phyloP scores from a whole-genome alignment of 2,797 vertebrate genomes.

The Chrysolophus pictus region DNA sequence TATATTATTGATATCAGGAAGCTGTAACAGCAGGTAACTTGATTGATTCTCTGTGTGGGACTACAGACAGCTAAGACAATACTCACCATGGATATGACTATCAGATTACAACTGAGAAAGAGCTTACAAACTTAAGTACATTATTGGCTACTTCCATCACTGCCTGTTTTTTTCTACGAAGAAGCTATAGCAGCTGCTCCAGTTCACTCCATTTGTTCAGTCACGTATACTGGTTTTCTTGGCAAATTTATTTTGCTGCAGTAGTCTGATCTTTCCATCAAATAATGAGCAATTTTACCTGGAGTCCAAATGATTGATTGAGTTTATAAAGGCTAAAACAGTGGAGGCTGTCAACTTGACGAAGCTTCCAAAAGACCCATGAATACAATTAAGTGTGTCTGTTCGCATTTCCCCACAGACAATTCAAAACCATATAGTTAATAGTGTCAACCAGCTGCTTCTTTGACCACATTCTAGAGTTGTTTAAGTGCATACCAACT shows the following conservation, averaged over 20 bases:
- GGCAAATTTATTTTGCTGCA: neutral
- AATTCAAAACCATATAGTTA: neutral
- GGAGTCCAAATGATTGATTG: neutral
- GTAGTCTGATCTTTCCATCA: neutral
- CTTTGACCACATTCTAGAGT: neutral
- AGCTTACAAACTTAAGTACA: neutral
- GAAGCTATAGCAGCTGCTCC: neutral
- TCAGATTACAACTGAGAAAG: neutral
- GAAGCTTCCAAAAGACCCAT: neutral
- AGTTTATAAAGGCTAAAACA: neutral
- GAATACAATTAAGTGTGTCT: neutral
- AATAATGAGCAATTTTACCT: neutral
- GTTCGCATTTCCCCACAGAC: neutral
- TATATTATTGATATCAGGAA: neutral
- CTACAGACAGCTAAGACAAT: neutral
- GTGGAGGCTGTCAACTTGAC: neutral
- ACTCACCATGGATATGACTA: neutral
- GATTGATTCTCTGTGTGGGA: neutral
- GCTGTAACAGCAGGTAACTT: neutral
- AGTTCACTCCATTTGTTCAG: neutral
- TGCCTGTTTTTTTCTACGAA: neutral
- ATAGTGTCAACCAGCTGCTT: rapidly evolving
- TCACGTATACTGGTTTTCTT: rapidly evolving
- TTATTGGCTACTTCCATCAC: neutral
- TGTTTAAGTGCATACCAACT: neutral